Conservation (phyloP, 2,797 vertebrate genomes). For the Ctenopoma multispine region DNA sequence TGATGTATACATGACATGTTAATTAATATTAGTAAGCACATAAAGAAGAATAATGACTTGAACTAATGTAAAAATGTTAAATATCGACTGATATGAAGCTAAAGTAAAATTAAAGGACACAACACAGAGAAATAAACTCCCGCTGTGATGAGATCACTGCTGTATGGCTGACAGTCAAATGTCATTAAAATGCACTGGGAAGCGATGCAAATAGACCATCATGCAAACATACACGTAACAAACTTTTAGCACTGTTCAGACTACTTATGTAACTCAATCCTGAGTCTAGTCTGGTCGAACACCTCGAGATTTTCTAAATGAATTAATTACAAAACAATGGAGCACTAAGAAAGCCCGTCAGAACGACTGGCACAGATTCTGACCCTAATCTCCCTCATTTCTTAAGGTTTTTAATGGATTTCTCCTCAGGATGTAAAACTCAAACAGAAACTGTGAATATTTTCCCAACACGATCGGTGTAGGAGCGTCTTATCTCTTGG, state of each 20-base stretch:
- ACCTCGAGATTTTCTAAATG: constrained; percentile 21
- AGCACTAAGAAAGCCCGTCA: constrained; percentile 25
- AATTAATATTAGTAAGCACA: no score
- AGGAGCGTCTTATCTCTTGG: not conserved
- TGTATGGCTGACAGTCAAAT: constrained; percentile 72
- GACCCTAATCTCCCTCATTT: constrained; percentile 31
- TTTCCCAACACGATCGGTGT: not conserved
- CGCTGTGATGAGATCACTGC: constrained; percentile 38
- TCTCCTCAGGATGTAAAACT: not conserved
- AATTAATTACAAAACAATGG: constrained; percentile 38
- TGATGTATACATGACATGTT: no score
- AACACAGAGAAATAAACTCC: constrained; percentile 21
- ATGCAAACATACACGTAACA: constrained; percentile 54
- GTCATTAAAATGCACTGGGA: constrained; percentile 72
- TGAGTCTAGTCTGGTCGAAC: not conserved
- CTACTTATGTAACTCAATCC: constrained; percentile 9
- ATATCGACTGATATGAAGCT: not conserved
- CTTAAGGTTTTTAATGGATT: constrained; percentile 21
- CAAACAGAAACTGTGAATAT: constrained; percentile 14
- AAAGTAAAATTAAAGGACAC: constrained; percentile 1
- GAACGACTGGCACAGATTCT: constrained; percentile 32
- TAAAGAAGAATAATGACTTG: no score
- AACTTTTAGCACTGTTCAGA: constrained; percentile 30
- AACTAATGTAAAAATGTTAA: no score
- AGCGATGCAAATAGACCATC: constrained; percentile 74